A percentile compares a stretch with the other conserved stretches of the same genome.
These are phyloP conservation scores for Hyles vespertilio DNA, from an alignment of 1,140 invertebrate genomes.

Conservation along the genomic window DNA sequence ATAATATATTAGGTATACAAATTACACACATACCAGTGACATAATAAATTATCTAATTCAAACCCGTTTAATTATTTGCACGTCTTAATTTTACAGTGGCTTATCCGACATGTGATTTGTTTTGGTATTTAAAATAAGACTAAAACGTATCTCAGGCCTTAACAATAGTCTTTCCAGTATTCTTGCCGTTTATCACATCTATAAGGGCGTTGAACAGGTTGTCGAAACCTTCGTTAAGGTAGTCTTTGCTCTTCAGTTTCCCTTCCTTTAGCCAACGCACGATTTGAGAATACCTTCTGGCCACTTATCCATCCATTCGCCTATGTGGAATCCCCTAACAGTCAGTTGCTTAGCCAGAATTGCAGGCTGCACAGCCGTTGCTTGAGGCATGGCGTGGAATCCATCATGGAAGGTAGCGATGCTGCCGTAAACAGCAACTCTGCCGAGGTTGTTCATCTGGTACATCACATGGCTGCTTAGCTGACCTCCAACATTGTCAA, in stretches of 20 bases:
- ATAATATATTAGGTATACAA: no score
- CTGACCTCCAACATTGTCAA: slow-evolving; percentile 77
- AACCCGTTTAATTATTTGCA: no score
- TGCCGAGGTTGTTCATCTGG: slow-evolving; percentile 76
- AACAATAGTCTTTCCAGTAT: slow-evolving; percentile 78
- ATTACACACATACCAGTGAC: no score
- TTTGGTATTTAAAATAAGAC: background rate
- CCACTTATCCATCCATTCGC: slow-evolving; percentile 43
- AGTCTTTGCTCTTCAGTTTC: slow-evolving; percentile 76
- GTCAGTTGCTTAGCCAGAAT: slow-evolving; percentile 58
- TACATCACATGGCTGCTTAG: slow-evolving; percentile 75
- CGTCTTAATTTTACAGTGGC: no score
- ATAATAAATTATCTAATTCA: no score
- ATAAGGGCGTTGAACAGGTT: slow-evolving; percentile 77
- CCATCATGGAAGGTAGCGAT: slow-evolving; percentile 66
- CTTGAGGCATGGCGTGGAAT: slow-evolving; percentile 16
- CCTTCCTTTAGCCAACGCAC: slow-evolving; percentile 73
- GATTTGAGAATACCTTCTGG: slow-evolving; percentile 63
- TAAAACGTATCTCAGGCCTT: slow-evolving; percentile 48
- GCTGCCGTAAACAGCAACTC: slow-evolving; percentile 77
- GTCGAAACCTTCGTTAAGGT: slow-evolving; percentile 77
- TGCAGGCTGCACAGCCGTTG: slow-evolving; percentile 61
- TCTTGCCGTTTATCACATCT: slow-evolving; percentile 76
- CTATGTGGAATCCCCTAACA: slow-evolving; percentile 50
- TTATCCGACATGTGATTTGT: background rate